Evolutionary conservation across 2,113 vertebrate species (phyloP), one percentile per base, ranked within the genome.

Genomic region (Antigone vipio): DNA sequence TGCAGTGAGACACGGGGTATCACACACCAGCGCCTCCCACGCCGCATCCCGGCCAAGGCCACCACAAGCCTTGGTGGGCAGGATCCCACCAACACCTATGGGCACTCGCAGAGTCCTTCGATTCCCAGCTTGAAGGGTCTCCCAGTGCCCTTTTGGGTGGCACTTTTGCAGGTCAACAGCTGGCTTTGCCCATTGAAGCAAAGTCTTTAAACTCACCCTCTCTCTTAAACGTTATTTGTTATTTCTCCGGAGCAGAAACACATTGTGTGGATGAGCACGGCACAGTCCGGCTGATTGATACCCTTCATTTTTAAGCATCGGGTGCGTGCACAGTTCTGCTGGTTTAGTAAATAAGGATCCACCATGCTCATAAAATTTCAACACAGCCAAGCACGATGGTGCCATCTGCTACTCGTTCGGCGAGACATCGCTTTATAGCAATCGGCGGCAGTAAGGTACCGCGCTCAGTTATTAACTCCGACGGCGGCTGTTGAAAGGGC

Each of bases 31-130:
- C 1, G 2, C 52, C 50, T 84, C 47, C 30, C 77, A n/a, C 0
- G 0, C 14, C 0, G 0, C 11, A 11, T 47, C 40, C 44, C 0
- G 0, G 20, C 68, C 56, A 30, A 58, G 47, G 47, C 38, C 69
- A 59, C 76, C 9, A 0, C 1, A 0, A 59, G 21, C 63, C 32
- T 22, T n/a, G 15, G 34, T 26, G 4, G 47, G 52, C 16, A 82
- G 47, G 32, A 53, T 53, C 47, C 49, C 53, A 38, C 47, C 73
- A 49, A 34, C 19, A 30, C 8, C 47, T 23, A 38, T 0, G 1
- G 12, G 7, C 42, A 30, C 17, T 15, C 14, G 0, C 9, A 34
- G 13, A 47, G 11, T 27, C 9, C 62, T 89, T 55, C 1, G 2
- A 17, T 35, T 40, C 55, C 53, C 63, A 62, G 21, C 42, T 5